Percentiles rank a stretch among this genome's conserved stretches.
Evolutionary conservation across 1,140 invertebrate genomes (phyloP).

Genomic region (Phymorhynchus buccinoides): DNA sequence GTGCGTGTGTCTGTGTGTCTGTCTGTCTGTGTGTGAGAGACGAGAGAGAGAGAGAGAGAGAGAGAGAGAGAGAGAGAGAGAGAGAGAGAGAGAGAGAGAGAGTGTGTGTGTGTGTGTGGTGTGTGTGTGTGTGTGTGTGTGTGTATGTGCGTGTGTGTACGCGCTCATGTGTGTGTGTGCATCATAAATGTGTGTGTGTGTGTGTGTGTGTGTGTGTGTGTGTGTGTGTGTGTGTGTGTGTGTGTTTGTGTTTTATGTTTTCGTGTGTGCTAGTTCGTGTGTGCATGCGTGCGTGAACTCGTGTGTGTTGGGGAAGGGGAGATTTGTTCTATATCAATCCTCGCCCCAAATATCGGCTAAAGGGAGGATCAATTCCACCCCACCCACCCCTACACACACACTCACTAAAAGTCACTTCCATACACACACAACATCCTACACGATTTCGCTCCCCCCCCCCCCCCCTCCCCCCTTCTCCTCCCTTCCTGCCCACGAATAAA

Average conservation of each 20-base stretch:
- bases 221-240: conserved; percentile 13
- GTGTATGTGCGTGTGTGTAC: not conserved
- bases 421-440: no score
- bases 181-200: not conserved
- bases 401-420: not conserved
- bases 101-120: not conserved
- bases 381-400: not conserved
- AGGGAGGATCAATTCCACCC: no score
- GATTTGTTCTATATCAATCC: not conserved
- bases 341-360: no score
- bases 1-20: not conserved
- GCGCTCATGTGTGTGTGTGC: no score
- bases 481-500: no score
- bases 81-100: not conserved
- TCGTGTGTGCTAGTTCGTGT: not conserved
- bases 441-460: not conserved
- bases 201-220: not conserved
- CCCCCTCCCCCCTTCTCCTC: no score
- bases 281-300: not conserved
- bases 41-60: not conserved
- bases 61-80: no score
- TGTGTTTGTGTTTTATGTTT: conserved; percentile 10
- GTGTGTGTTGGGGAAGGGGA: not conserved
- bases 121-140: not conserved
- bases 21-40: not conserved